Conservation (phyloP, 23 tunicate genomes). For the Phallusia fumigata region DNA sequence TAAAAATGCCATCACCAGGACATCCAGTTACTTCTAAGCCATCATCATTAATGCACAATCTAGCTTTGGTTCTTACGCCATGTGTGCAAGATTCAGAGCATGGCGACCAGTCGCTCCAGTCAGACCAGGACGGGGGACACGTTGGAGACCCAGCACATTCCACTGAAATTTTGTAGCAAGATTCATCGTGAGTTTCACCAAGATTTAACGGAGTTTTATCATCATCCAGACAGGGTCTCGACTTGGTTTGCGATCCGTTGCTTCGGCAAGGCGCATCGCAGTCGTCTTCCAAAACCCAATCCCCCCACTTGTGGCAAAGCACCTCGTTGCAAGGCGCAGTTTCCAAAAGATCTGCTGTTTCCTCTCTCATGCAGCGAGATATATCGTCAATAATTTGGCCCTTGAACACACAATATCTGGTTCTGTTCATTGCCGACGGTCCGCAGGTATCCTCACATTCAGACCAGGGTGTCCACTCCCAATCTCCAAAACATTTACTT, state of each 20-base stretch:
- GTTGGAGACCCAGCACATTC: conserved; percentile 25
- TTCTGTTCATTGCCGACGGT: conserved; percentile 21
- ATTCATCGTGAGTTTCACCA: not conserved
- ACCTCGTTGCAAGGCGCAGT: conserved; percentile 26
- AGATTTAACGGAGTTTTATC: not conserved
- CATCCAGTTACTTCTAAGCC: not conserved
- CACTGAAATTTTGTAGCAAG: conserved; percentile 13
- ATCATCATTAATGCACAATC: conserved; percentile 24
- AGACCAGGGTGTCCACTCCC: conserved; percentile 29
- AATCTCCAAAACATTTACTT: conserved; percentile 9
- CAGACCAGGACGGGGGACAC: conserved; percentile 36
- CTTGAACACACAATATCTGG: conserved; percentile 27
- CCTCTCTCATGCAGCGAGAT: conserved; percentile 11
- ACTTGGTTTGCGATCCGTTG: conserved; percentile 1
- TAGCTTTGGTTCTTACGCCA: conserved; percentile 10
- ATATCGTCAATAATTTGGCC: not conserved
- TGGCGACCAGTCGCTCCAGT: conserved; percentile 26
- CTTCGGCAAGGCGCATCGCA: conserved; percentile 28
- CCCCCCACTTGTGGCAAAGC: conserved; percentile 32
- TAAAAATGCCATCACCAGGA: not conserved
- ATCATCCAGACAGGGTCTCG: conserved; percentile 15
- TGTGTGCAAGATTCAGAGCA: conserved; percentile 33
- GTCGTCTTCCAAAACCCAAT: conserved; percentile 18
- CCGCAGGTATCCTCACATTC: conserved; percentile 34
- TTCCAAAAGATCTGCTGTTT: not conserved